Conservation (phyloP, 2,797 vertebrate genomes). For the Pyrocephalus nanus region DNA sequence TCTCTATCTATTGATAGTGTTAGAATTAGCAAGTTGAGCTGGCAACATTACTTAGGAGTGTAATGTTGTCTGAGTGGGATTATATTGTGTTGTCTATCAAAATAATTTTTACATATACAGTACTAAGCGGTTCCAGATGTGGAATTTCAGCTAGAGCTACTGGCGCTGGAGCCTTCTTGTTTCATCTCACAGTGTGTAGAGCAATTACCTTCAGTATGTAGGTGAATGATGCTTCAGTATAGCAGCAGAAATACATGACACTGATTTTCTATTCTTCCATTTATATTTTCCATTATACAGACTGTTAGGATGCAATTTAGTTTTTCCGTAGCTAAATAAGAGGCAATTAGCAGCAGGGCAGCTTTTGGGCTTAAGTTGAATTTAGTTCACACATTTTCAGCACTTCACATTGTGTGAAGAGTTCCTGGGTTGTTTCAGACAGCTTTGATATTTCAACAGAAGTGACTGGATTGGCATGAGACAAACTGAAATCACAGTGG, state of each 20-base stretch:
- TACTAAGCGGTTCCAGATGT: constrained; percentile 60
- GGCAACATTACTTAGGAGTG: not conserved
- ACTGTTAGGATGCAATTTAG: not conserved
- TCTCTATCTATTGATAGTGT: not conserved
- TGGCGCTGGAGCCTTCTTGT: not conserved
- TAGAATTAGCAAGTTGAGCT: not conserved
- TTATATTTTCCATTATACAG: not conserved
- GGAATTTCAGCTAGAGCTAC: constrained; percentile 22
- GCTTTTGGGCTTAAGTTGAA: not conserved
- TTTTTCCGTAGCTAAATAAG: not conserved
- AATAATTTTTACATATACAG: constrained; percentile 50
- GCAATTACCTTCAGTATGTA: not conserved
- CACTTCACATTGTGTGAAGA: not conserved
- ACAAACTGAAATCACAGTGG: not conserved
- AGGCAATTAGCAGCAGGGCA: not conserved
- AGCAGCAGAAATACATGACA: not conserved
- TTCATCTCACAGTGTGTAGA: not conserved
- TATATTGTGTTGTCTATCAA: constrained; percentile 50
- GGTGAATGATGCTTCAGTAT: not conserved
- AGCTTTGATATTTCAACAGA: not conserved
- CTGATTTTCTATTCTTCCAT: not conserved
- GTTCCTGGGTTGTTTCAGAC: not conserved
- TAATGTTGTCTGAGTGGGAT: constrained; percentile 20
- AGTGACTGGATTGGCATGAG: not conserved
- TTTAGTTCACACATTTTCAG: not conserved